phyloP scores from a whole-genome alignment of 2,113 vertebrate species.

The Lycaon pictus region DNA sequence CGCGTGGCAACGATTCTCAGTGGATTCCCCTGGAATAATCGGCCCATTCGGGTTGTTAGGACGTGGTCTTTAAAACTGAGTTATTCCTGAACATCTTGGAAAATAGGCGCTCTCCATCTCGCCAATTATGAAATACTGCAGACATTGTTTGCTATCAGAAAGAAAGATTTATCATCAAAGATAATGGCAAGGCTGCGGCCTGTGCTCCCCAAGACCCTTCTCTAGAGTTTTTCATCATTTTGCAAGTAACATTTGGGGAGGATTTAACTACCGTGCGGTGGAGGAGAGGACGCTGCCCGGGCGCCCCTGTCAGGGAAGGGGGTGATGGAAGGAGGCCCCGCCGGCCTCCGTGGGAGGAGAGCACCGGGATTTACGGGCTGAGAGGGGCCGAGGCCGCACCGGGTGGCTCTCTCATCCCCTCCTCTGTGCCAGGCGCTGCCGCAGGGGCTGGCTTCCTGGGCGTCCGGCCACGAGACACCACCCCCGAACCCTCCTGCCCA shows the following conservation, averaged over 20 bases:
- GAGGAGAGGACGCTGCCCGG: too few relatives aligned
- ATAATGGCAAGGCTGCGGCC: neutral
- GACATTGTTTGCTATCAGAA: neutral
- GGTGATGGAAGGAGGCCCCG: accelerated
- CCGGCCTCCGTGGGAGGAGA: accelerated
- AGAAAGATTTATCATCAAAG: neutral
- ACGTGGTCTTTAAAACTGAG: conserved; percentile 73
- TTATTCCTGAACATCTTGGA: conserved; percentile 57
- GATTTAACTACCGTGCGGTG: neutral
- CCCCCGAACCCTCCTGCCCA: accelerated
- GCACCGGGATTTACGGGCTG: accelerated
- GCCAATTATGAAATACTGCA: conserved; percentile 66
- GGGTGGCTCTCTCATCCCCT: accelerated
- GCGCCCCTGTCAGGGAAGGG: neutral
- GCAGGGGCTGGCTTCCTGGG: too few relatives aligned
- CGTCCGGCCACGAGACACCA: neutral
- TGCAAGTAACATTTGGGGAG: neutral
- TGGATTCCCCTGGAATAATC: conserved; percentile 32
- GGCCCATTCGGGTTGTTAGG: conserved; percentile 67
- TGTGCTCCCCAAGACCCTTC: neutral
- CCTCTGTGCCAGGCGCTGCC: neutral
- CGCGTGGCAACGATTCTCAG: neutral
- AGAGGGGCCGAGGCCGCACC: accelerated
- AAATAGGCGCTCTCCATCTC: conserved; percentile 50
- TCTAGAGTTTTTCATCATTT: neutral